Percentiles rank a stretch among this genome's conserved stretches.
Evolutionary conservation across 2,113 vertebrate genomes (phyloP).

Genomic region (Callithrix jacchus): DNA sequence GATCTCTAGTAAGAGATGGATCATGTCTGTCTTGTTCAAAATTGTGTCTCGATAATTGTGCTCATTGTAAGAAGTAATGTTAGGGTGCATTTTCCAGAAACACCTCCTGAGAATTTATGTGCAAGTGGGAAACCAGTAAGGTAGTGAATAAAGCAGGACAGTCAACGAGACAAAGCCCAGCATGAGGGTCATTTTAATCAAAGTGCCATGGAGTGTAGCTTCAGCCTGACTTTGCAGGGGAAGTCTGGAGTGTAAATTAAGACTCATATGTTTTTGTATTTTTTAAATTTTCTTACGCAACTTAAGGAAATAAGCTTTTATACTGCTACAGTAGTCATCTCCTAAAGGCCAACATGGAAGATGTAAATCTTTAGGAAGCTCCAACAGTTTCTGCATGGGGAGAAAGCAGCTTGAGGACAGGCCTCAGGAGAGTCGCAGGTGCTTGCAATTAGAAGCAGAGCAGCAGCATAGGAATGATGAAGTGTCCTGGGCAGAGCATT

Average conservation of each 20-base stretch:
- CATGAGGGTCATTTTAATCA: not conserved
- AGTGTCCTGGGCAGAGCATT: not conserved
- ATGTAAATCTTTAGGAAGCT: not conserved
- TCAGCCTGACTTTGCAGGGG: not conserved
- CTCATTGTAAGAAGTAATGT: not conserved
- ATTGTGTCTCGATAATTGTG: not conserved
- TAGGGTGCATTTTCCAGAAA: not conserved
- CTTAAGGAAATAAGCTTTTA: not conserved
- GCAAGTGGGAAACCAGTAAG: not conserved
- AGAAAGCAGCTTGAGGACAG: no score
- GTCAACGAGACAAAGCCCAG: not conserved
- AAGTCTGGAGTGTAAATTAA: not conserved
- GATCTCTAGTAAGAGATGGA: not conserved
- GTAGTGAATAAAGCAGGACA: not conserved
- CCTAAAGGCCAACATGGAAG: not conserved
- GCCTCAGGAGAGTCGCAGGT: fast-evolving
- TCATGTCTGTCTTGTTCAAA: not conserved
- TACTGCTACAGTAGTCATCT: not conserved
- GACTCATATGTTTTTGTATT: not conserved
- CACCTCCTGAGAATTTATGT: not conserved
- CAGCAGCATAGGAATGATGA: not conserved
- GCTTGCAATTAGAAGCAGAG: not conserved
- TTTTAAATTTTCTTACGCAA: not conserved
- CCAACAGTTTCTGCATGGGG: not conserved
- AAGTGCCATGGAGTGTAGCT: not conserved